Conservation (phyloP, 1,140 invertebrate genomes). For the Catajapyx aquilonaris region DNA sequence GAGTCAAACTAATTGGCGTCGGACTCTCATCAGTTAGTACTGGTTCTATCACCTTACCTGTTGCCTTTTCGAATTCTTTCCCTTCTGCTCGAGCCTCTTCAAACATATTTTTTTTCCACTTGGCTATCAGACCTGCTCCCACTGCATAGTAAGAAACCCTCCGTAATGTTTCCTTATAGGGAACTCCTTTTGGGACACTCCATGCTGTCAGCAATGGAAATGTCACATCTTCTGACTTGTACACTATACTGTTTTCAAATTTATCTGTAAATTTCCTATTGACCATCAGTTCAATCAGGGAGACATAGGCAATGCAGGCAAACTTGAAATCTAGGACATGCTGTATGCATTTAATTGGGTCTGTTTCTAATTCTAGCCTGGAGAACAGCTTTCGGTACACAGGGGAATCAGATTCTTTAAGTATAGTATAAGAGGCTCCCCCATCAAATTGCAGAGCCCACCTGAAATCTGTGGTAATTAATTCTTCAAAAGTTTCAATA, state of each 20-base stretch:
- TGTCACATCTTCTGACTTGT: not conserved
- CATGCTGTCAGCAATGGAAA: not conserved
- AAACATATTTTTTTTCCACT: too few relatives aligned
- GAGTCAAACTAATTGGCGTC: too few relatives aligned
- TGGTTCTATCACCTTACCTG: too few relatives aligned
- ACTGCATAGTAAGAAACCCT: too few relatives aligned
- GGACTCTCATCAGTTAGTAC: too few relatives aligned
- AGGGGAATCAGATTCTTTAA: conserved; percentile 7
- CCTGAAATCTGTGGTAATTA: conserved; percentile 5
- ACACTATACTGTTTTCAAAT: not conserved
- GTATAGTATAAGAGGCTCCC: conserved; percentile 6
- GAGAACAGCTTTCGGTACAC: conserved; percentile 6
- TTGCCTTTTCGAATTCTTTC: too few relatives aligned
- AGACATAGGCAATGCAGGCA: not conserved
- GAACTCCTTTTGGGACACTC: not conserved
- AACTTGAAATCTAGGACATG: conserved; percentile 1
- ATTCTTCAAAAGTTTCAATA: not conserved
- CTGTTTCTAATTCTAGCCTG: conserved; percentile 6
- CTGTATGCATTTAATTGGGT: conserved; percentile 5
- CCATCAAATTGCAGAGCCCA: conserved; percentile 3
- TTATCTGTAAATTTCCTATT: not conserved
- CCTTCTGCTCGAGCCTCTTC: too few relatives aligned
- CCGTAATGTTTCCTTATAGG: not conserved
- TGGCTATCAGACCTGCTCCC: too few relatives aligned
- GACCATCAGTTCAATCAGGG: not conserved